A percentile compares a stretch with the other conserved stretches of the same genome.
Evolutionary conservation across 2,888 invertebrate genomes (phyloP).

Genomic region (Coleophora deauratella): DNA sequence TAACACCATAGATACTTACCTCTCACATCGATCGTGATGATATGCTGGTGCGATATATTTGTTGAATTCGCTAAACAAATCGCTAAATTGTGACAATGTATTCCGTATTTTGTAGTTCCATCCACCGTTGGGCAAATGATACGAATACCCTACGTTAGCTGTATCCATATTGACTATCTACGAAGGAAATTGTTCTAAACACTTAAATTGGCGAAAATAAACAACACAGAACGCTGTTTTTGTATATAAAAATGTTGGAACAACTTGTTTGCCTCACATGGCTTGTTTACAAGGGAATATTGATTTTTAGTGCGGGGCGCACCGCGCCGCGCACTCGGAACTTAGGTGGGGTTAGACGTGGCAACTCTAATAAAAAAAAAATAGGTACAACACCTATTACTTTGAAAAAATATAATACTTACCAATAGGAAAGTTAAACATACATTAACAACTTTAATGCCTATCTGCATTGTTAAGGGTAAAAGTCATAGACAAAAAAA

Average conservation of each 20-base stretch:
- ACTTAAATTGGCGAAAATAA: conserved; percentile 24
- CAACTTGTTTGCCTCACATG: conserved; percentile 39
- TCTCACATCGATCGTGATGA: conserved; percentile 97
- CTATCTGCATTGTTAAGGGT: too few relatives aligned
- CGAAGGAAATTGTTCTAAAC: not conserved
- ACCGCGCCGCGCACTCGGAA: too few relatives aligned
- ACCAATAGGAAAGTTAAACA: too few relatives aligned
- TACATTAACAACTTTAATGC: too few relatives aligned
- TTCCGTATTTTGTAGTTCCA: conserved; percentile 85
- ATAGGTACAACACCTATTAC: too few relatives aligned
- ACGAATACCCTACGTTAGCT: conserved; percentile 85
- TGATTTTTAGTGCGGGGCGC: conserved; percentile 46
- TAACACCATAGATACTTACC: conserved; percentile 68
- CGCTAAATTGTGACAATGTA: conserved; percentile 90
- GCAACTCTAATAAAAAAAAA: too few relatives aligned
- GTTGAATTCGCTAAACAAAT: conserved; percentile 96
- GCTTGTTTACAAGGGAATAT: conserved; percentile 68
- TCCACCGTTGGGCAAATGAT: conserved; percentile 86
- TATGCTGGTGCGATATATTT: conserved; percentile 97
- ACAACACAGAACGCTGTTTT: conserved; percentile 39
- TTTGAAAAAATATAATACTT: too few relatives aligned
- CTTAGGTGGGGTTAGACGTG: too few relatives aligned
- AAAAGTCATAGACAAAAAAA: too few relatives aligned
- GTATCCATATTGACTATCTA: conserved; percentile 52
- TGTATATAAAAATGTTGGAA: conserved; percentile 37